These are phyloP conservation scores for Tenebrosternarchus preto DNA, from an alignment of 2,113 vertebrate genomes.

Conservation along the genomic window DNA sequence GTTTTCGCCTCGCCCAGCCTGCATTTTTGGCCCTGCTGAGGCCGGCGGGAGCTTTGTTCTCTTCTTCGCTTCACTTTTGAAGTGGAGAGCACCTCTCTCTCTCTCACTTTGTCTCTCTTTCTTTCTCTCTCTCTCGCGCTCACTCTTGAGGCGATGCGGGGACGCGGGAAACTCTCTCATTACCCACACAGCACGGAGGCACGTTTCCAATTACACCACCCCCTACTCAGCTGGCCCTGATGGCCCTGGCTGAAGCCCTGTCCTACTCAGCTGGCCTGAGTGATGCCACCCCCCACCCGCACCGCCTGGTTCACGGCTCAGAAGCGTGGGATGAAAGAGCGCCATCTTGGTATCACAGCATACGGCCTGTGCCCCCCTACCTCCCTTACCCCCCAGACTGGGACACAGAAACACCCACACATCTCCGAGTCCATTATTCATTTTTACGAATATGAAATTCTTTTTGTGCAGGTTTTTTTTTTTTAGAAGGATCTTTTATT, in stretches of 20 bases:
- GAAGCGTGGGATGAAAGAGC: conserved; percentile 18
- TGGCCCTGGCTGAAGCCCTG: too few species aligned
- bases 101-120: too few species aligned
- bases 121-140: too few species aligned
- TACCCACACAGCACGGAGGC: conserved; percentile 41
- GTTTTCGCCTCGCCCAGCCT: conserved; percentile 27
- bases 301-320: not conserved
- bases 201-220: conserved; percentile 40
- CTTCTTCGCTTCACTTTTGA: conserved; percentile 14
- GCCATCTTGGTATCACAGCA: too few species aligned
- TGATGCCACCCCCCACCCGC: too few species aligned
- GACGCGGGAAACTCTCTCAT: conserved; percentile 36
- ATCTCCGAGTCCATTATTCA: not conserved
- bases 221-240: conserved; percentile 15
- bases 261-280: not conserved
- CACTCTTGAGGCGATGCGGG: not conserved
- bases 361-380: too few species aligned
- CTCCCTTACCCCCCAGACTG: not conserved
- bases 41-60: conserved; percentile 35
- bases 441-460: not conserved
- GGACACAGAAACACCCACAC: not conserved
- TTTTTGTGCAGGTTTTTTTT: not conserved
- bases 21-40: conserved; percentile 2
- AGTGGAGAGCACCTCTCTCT: too few species aligned
- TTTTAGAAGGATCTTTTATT: too few species aligned